These are phyloP conservation scores for Guaruba guarouba DNA, from an alignment of 2,113 vertebrate genomes.

Conservation along the genomic window DNA sequence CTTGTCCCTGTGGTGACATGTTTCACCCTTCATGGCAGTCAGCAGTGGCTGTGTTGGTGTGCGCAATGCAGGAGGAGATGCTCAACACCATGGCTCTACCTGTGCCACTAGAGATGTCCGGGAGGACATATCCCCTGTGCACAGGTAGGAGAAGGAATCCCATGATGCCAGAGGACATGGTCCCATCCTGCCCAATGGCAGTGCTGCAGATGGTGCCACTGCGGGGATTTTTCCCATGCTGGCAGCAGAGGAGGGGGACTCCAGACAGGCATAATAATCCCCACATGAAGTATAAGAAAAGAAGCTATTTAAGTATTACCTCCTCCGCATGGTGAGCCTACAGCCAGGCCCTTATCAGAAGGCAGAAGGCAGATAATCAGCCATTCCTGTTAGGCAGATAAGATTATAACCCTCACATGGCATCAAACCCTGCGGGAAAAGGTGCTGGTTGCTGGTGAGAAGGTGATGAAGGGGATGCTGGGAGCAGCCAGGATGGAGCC, in stretches of 20 bases:
- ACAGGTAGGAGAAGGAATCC: neutral
- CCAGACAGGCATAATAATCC: slow-evolving; percentile 13
- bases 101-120: neutral
- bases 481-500: neutral
- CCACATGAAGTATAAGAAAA: slow-evolving; percentile 24
- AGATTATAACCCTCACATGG: neutral
- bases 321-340: slow-evolving; percentile 8
- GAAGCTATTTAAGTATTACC: slow-evolving; percentile 55
- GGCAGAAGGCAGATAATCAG: slow-evolving; percentile 38
- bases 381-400: neutral
- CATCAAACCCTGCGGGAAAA: neutral
- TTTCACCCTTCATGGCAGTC: neutral
- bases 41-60: neutral
- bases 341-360: slow-evolving; percentile 24
- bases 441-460: neutral
- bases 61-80: neutral
- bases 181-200: neutral
- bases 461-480: neutral
- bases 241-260: neutral
- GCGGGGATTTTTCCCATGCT: neutral
- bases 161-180: neutral
- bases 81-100: neutral
- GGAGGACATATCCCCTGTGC: neutral
- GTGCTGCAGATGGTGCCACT: neutral
- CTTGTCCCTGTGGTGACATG: neutral